phyloP scores from a whole-genome alignment of 2,888 invertebrate genomes.

The Monochamus alternatus region DNA sequence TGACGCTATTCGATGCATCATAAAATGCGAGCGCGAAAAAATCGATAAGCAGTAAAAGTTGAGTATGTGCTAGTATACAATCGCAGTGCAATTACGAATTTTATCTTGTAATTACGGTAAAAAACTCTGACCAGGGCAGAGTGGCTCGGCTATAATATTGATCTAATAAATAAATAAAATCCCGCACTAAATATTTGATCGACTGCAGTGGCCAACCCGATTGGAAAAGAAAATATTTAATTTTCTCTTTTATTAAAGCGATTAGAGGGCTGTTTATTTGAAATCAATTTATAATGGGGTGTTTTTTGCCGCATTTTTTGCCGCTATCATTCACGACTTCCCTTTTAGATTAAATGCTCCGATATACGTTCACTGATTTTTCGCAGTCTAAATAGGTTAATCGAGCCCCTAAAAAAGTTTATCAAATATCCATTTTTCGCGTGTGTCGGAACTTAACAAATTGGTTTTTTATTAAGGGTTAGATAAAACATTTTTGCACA shows the following conservation, averaged over 20 bases:
- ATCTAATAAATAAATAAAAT: constrained; percentile 30
- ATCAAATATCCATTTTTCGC: constrained; percentile 55
- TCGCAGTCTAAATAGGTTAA: constrained; percentile 53
- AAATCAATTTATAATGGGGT: constrained; percentile 57
- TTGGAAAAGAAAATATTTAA: constrained; percentile 61
- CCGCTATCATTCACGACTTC: constrained; percentile 52
- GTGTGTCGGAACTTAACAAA: constrained; percentile 45
- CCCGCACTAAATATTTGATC: constrained; percentile 45
- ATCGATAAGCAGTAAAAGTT: constrained; percentile 1
- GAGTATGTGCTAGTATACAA: constrained; percentile 4
- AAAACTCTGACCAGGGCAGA: constrained; percentile 41
- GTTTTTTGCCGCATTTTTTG: constrained; percentile 56
- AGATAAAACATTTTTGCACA: constrained; percentile 41
- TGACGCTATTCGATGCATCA: background rate
- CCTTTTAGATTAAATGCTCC: constrained; percentile 52
- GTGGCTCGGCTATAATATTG: constrained; percentile 40
- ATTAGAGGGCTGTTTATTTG: constrained; percentile 59
- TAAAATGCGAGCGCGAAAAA: background rate
- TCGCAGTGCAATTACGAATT: constrained; percentile 40
- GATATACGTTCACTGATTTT: constrained; percentile 51
- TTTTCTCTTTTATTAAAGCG: constrained; percentile 60
- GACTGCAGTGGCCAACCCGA: constrained; percentile 50
- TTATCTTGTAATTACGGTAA: constrained; percentile 35
- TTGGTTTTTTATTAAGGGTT: constrained; percentile 44
- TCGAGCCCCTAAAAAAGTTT: constrained; percentile 50